Evolutionary conservation across 2,113 vertebrate genomes (phyloP), one percentile per base, ranked within the genome.

Genomic region (Euleptes europaea): DNA sequence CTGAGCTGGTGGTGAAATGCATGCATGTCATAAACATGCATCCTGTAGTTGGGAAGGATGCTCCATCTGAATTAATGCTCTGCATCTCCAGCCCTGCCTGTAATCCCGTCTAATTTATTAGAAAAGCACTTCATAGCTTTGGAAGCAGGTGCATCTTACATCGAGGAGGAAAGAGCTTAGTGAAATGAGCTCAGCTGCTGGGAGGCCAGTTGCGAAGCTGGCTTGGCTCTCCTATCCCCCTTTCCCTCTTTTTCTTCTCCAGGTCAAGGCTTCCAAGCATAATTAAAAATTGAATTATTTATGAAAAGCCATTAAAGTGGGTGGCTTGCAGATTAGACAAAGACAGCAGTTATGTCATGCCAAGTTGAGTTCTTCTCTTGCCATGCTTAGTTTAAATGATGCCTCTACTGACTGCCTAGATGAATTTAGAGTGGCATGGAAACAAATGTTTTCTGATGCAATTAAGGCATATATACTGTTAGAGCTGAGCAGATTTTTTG

Each of bases 271-370:
- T 92, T 95, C 95, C 92, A 71, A 91, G 92, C 92, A 91, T 97
- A 97, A 98, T 98, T 98, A 98, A 97, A 97, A 97, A 93, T 83
- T 97, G 95, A 97, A 98, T 98, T 97, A 98, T 98, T 98, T 95
- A 98, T 97, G 94, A 95, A 92, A 85, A 95, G 78, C 90, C 94
- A 94, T 96, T 97, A 96, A 95, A 94, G 92, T 92, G 92, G 95
- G 95, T 74, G 23, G 88, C 90, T 92, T 94, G 91, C 87, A 91
- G 94, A 97, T 97, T 96, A 96, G 94, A 96, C 95, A 96, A 88
- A 95, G 89, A 89, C 82, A 84, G 90, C 89, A 80, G 78, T 78
- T 80, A 73, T 86, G 88, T 92, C 92, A 95, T 87, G 87, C 78
- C 71, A 91, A 96, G 90, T 94, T 95, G 93, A 84, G 66, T 88